Evolutionary conservation across 2,888 invertebrate species (phyloP), one percentile per base, ranked within the genome.

Genomic region (Macaria notata): DNA sequence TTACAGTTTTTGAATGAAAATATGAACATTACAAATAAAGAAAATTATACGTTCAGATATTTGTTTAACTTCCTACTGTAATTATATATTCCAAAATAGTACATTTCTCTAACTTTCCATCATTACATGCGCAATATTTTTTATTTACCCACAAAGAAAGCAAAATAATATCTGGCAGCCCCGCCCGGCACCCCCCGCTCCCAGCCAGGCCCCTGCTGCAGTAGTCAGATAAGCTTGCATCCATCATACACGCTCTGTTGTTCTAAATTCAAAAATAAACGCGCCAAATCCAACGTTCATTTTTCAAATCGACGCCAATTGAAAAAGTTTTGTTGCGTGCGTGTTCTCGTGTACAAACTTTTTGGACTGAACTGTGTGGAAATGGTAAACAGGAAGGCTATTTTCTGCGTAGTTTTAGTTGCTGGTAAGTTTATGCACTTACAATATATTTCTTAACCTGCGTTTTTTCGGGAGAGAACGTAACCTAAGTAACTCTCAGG

Each of bases 321-420:
- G 41, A n/a, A 41, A 41, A 41, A 41, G 41, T 41, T 41, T 41
- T 2, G n/a, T 8, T 9, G 9, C 41, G 41, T 41, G 6, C 4
- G 4, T n/a, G 41, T 41, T 5, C 33, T 36, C 3, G 33, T 36
- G 33, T 4, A 7, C 33, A 36, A n/a, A 5, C 8, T 8, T 52
- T 72, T 78, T 73, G 78, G 78, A 82, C 71, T 72, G 66, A 81
- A 84, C 68, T 69, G 78, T 70, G 79, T 89, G 88, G 88, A 88
- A 86, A 90, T 90, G 89, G 74, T 85, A 83, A 83, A 79, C 87
- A 78, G 76, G 72, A 86, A 79, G 83, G 67, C 84, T 64, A 69
- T 87, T 60, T 73, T 88, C 75, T 88, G 82, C 72, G 74, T 82
- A 74, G 75, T 88, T 72, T 78, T 88, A 73, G 71, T 85, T 72